Conservation (phyloP, 1,140 invertebrate species). For the Heliothis virescens region DNA sequence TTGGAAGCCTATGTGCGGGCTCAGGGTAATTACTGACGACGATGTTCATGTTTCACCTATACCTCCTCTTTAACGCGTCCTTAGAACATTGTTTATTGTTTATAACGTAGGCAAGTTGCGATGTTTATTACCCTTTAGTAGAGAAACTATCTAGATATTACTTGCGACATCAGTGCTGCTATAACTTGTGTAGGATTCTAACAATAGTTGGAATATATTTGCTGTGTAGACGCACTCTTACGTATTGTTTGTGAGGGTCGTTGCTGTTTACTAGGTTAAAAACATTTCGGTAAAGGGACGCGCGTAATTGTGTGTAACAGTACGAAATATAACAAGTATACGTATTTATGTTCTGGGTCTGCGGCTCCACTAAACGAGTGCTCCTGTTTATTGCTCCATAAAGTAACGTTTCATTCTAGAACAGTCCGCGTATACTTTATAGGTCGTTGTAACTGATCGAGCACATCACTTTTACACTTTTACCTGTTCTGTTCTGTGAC, state of each 20-base stretch:
- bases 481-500: constrained; percentile 46
- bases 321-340: constrained; percentile 32
- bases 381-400: constrained; percentile 61
- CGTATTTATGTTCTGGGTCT: constrained; percentile 32
- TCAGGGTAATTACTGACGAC: constrained; percentile 49
- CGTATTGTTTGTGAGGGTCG: neutral
- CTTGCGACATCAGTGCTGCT: neutral
- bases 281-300: constrained; percentile 33
- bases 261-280: constrained; percentile 6
- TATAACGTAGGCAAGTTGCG: neutral
- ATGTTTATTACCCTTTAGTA: neutral
- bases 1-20: constrained; percentile 54
- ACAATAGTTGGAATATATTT: neutral
- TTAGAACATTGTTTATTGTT: constrained; percentile 13
- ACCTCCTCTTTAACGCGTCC: constrained; percentile 6
- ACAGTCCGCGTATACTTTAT: constrained; percentile 63
- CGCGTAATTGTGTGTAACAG: constrained; percentile 34
- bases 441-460: constrained; percentile 58
- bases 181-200: neutral
- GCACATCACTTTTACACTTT: constrained; percentile 54
- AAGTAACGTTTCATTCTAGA: constrained; percentile 62
- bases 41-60: constrained; percentile 46
- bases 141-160: neutral
- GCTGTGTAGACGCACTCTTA: neutral
- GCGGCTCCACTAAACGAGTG: constrained; percentile 52